These are phyloP conservation scores for Cinclus cinclus DNA, from an alignment of 2,113 vertebrate genomes.

Conservation along the genomic window DNA sequence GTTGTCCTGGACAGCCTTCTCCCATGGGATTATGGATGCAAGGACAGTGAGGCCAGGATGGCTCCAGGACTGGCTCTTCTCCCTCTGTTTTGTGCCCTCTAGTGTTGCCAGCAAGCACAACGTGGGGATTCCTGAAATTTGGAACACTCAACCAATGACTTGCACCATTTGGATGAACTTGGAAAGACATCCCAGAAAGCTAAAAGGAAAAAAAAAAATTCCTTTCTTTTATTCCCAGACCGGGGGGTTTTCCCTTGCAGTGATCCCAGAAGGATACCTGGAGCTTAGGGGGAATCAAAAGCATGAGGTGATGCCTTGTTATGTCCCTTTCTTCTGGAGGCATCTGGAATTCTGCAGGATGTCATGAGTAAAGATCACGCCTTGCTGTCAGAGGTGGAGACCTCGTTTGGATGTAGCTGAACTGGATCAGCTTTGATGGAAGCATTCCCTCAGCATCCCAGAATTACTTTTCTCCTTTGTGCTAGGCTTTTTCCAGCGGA, in stretches of 20 bases:
- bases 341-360: background rate
- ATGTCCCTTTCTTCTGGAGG: background rate
- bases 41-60: background rate
- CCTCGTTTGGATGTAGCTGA: background rate
- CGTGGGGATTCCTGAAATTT: background rate
- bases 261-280: background rate
- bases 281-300: background rate
- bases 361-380: rapidly evolving
- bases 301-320: background rate
- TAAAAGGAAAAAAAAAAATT: background rate
- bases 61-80: background rate
- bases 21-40: background rate
- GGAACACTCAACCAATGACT: background rate
- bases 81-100: constrained; percentile 21
- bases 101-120: background rate
- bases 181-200: background rate
- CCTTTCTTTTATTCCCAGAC: background rate
- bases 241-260: background rate
- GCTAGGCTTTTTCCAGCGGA: background rate
- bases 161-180: background rate
- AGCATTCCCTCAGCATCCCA: background rate
- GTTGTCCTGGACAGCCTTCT: background rate
- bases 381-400: background rate
- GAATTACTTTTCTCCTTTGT: rapidly evolving
- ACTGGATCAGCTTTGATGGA: background rate